Percentiles rank a stretch among this genome's conserved stretches.
phyloP scores from a whole-genome alignment of 1,140 invertebrate species.

The Drosophila baimaii region DNA sequence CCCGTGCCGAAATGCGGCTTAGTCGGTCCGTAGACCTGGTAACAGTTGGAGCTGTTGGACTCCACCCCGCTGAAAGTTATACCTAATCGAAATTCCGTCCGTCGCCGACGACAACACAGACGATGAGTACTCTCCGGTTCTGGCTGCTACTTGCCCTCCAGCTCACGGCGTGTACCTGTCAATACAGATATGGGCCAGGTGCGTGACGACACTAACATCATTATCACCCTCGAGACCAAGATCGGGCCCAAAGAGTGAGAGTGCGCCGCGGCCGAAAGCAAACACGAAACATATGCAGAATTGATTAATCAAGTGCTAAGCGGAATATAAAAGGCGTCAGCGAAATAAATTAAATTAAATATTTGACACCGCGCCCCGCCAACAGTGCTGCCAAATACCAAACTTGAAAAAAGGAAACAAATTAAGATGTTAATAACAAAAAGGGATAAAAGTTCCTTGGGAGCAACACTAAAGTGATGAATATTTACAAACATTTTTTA shows the following conservation, averaged over 20 bases:
- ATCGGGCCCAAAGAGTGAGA: constrained; percentile 33
- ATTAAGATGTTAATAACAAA: background rate
- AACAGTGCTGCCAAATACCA: constrained; percentile 18
- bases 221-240: constrained; percentile 38
- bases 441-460: background rate
- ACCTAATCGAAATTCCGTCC: constrained; percentile 54
- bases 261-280: constrained; percentile 44
- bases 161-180: constrained; percentile 57
- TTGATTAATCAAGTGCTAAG: constrained; percentile 70
- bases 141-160: constrained; percentile 59
- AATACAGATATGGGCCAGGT: constrained; percentile 76
- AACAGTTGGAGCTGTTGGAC: constrained; percentile 14
- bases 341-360: constrained; percentile 39
- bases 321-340: constrained; percentile 36
- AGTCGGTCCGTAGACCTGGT: constrained; percentile 50
- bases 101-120: constrained; percentile 3
- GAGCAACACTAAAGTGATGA: background rate
- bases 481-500: background rate
- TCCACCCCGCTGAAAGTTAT: constrained; percentile 42
- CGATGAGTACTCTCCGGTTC: constrained; percentile 53
- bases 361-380: constrained; percentile 9
- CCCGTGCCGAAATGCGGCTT: constrained; percentile 35
- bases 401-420: background rate
- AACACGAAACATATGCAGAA: constrained; percentile 57
- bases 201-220: constrained; percentile 61